A percentile compares a stretch with the other conserved stretches of the same genome.
Evolutionary conservation across 2,797 vertebrate genomes (phyloP).

Genomic region (Enteromius treurensis): DNA sequence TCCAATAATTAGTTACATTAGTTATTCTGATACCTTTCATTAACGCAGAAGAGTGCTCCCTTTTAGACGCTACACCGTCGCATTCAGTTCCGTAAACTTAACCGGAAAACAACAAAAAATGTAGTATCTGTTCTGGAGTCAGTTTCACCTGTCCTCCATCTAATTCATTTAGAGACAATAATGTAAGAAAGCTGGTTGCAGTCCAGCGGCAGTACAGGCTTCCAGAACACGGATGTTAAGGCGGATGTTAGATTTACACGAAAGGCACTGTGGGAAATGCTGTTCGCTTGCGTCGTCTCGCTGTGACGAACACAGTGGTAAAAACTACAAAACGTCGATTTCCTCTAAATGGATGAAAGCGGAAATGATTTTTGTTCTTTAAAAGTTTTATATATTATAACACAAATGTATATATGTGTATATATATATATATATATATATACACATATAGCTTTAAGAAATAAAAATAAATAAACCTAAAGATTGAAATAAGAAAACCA

Average conservation of each 20-base stretch:
- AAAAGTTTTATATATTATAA: neutral
- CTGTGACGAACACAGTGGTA: neutral
- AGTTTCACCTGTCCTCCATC: neutral
- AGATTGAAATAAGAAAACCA: neutral
- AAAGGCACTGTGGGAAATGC: conserved; percentile 23
- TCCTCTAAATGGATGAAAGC: neutral
- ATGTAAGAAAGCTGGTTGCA: neutral
- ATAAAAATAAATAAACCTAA: neutral
- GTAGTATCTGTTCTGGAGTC: conserved; percentile 14
- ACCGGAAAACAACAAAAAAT: conserved; percentile 19
- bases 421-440: too few relatives aligned
- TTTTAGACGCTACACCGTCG: neutral
- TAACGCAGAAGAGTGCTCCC: neutral
- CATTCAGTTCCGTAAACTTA: conserved; percentile 13
- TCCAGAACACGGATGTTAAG: conserved; percentile 2
- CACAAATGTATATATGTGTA: too few relatives aligned
- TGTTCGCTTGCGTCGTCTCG: neutral
- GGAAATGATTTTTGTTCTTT: neutral
- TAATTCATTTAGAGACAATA: neutral
- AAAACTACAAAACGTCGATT: conserved; percentile 32
- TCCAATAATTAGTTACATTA: neutral
- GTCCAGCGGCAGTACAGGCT: neutral
- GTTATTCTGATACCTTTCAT: conserved; percentile 17
- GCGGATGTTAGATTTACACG: neutral
- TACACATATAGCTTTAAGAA: too few relatives aligned